Percentiles rank a stretch among this genome's conserved stretches.
Conservation (phyloP, 2,888 invertebrate species). For the Amphipyra tragopoginis region DNA sequence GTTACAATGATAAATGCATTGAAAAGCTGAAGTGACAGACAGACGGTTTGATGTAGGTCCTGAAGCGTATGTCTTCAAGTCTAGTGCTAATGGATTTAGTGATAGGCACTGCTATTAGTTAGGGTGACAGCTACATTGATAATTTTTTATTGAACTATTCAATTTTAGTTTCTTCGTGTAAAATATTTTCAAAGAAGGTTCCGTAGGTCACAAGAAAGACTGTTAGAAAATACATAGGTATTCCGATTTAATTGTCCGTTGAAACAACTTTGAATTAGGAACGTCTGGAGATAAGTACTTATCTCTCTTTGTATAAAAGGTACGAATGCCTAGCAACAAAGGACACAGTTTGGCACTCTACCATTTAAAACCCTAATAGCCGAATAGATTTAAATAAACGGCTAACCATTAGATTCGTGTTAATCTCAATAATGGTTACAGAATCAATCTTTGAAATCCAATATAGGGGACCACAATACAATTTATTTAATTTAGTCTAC, state of each 20-base stretch:
- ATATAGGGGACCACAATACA: constrained; percentile 19
- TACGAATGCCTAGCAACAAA: neutral
- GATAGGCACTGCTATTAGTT: neutral
- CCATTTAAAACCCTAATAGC: constrained; percentile 27
- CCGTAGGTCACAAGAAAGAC: neutral
- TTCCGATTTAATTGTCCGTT: neutral
- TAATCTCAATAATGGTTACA: constrained; percentile 37
- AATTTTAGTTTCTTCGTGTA: neutral
- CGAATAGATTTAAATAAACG: constrained; percentile 8
- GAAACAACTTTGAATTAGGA: neutral
- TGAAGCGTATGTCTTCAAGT: constrained; percentile 50
- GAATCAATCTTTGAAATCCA: constrained; percentile 28
- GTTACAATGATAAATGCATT: constrained; percentile 66
- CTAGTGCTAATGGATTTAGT: constrained; percentile 13
- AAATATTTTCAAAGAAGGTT: constrained; percentile 2
- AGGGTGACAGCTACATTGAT: neutral
- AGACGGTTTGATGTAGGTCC: constrained; percentile 61
- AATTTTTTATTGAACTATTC: constrained; percentile 4
- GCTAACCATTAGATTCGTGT: constrained; percentile 30
- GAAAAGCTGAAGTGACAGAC: constrained; percentile 66
- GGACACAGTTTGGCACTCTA: neutral
- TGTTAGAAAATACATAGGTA: neutral
- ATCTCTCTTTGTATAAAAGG: neutral
- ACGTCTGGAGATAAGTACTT: neutral
- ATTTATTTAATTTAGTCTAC: constrained; percentile 16